A percentile compares a stretch with the other conserved stretches of the same genome.
These are phyloP conservation scores for Amblyraja radiata DNA, from an alignment of 2,797 vertebrate species.

Conservation along the genomic window DNA sequence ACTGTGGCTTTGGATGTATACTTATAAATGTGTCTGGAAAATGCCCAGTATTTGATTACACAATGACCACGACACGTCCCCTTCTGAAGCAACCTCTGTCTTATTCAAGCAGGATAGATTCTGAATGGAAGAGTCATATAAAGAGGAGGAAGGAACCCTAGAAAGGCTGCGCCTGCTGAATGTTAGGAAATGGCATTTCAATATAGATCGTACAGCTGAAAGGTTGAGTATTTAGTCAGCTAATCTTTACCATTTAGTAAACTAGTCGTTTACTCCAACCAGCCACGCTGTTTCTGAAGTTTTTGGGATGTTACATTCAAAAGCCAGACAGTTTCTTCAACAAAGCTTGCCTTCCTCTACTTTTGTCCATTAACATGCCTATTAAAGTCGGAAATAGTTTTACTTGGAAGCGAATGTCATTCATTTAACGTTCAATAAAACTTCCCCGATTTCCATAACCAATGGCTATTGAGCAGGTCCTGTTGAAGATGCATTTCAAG, in stretches of 20 bases:
- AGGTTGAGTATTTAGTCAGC: not conserved
- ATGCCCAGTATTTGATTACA: slow-evolving; percentile 20
- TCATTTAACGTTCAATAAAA: not conserved
- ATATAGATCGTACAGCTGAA: not conserved
- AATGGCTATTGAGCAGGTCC: not conserved
- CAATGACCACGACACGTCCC: slow-evolving; percentile 6
- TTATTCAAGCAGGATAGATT: not conserved
- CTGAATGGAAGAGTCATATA: slow-evolving; percentile 8
- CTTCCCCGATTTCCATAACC: no score
- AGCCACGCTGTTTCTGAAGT: not conserved
- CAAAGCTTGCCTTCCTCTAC: not conserved
- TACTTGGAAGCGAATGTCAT: not conserved
- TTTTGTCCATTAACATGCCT: not conserved
- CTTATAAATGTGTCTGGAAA: slow-evolving; percentile 4
- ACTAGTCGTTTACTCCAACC: not conserved
- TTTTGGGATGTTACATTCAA: not conserved
- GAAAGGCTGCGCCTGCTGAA: not conserved
- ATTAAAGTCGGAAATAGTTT: not conserved
- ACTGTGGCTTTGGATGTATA: not conserved
- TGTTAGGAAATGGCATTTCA: slow-evolving; percentile 15
- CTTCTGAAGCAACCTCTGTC: slow-evolving; percentile 6
- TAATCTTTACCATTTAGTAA: not conserved
- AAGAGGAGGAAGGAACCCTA: not conserved
- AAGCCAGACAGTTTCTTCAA: not conserved
- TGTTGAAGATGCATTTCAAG: not conserved